A percentile compares a stretch with the other conserved stretches of the same genome.
These are phyloP conservation scores for Aporophyla lueneburgensis DNA, from an alignment of 2,888 invertebrate genomes.

Conservation along the genomic window DNA sequence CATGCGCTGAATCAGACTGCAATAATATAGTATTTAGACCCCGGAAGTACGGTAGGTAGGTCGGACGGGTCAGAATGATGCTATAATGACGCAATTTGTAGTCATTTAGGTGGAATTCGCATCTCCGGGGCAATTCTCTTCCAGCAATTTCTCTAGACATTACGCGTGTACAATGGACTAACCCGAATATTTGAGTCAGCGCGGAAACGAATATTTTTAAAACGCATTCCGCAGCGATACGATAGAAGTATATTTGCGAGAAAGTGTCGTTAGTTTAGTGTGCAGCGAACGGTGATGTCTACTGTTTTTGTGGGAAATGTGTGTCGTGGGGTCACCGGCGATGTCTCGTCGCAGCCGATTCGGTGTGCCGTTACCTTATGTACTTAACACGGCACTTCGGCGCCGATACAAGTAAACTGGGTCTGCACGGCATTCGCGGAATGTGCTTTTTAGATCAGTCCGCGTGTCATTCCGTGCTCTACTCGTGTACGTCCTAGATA, in stretches of 20 bases:
- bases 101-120: conserved; percentile 54
- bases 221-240: conserved; percentile 55
- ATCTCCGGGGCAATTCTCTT: conserved; percentile 33
- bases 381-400: conserved; percentile 63
- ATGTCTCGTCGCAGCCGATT: conserved; percentile 68
- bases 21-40: conserved; percentile 48
- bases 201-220: conserved; percentile 44
- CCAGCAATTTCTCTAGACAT: conserved; percentile 34
- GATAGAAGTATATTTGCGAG: conserved; percentile 58
- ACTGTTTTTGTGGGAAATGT: conserved; percentile 73
- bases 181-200: conserved; percentile 44
- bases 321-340: conserved; percentile 74
- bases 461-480: conserved; percentile 52
- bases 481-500: conserved; percentile 45
- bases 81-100: conserved; percentile 56
- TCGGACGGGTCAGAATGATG: conserved; percentile 40
- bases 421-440: conserved; percentile 58
- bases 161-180: conserved; percentile 28
- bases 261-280: conserved; percentile 70
- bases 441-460: conserved; percentile 63
- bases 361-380: conserved; percentile 74
- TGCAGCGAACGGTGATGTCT: conserved; percentile 67
- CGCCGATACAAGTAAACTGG: conserved; percentile 66
- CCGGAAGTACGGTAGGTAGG: conserved; percentile 59
- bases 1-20: conserved; percentile 34